Percentiles rank a stretch among this genome's conserved stretches.
phyloP scores from a whole-genome alignment of 2,888 invertebrate species.

The Phengaris arion region DNA sequence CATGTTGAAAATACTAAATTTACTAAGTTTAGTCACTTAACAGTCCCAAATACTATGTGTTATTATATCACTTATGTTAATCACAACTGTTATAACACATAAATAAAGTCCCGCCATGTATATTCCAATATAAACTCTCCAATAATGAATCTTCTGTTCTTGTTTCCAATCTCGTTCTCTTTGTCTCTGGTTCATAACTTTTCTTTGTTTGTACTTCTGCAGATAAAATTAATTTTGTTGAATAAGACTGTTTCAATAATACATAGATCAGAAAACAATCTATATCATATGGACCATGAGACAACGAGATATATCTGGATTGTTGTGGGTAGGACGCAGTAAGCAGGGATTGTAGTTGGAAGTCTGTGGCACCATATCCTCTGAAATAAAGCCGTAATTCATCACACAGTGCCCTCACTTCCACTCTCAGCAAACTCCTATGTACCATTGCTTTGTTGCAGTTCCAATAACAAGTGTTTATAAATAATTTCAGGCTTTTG shows the following conservation, averaged over 20 bases:
- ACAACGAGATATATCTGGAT: slow-evolving; percentile 82
- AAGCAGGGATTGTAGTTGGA: slow-evolving; percentile 72
- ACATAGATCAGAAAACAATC: slow-evolving; percentile 50
- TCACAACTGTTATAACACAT: slow-evolving; percentile 71
- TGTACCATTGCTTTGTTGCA: slow-evolving; percentile 59
- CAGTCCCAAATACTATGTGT: slow-evolving; percentile 43
- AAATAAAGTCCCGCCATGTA: slow-evolving; percentile 82
- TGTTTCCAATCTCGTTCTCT: slow-evolving; percentile 69
- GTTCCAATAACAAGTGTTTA: slow-evolving; percentile 47
- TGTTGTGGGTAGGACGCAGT: slow-evolving; percentile 78
- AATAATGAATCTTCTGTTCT: slow-evolving; percentile 64
- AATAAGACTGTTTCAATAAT: slow-evolving; percentile 53
- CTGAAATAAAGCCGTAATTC: slow-evolving; percentile 78
- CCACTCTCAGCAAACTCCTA: slow-evolving; percentile 61
- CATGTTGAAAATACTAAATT: slow-evolving; percentile 37
- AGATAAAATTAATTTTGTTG: slow-evolving; percentile 73
- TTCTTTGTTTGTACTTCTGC: slow-evolving; percentile 76
- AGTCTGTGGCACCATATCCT: slow-evolving; percentile 74
- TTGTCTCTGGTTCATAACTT: slow-evolving; percentile 72
- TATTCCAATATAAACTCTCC: slow-evolving; percentile 81
- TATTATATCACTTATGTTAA: slow-evolving; percentile 44
- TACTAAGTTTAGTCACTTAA: slow-evolving; percentile 39
- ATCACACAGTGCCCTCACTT: slow-evolving; percentile 64
- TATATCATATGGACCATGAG: slow-evolving; percentile 83
- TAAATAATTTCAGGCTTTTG: slow-evolving; percentile 4